Conservation (phyloP, 2,888 invertebrate species). For the Mongoloraphidia duomilia region DNA sequence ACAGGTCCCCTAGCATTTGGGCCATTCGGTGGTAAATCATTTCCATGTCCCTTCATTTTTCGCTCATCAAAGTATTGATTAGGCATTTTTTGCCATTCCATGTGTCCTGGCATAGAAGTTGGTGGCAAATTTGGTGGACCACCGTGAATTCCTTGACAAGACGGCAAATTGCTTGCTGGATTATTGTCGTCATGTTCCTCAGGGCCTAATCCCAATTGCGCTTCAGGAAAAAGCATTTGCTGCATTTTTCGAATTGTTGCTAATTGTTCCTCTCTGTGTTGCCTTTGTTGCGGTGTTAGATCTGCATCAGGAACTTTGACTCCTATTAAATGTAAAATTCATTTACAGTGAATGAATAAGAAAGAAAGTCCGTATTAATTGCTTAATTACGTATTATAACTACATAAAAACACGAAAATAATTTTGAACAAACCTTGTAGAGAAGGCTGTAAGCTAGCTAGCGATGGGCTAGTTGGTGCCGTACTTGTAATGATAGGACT, state of each 20-base stretch:
- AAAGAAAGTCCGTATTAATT: neutral
- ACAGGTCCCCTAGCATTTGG: slow-evolving; percentile 5
- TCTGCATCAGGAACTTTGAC: slow-evolving; percentile 93
- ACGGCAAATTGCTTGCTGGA: slow-evolving; percentile 25
- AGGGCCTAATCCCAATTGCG: slow-evolving; percentile 11
- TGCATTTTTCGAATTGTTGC: slow-evolving; percentile 87
- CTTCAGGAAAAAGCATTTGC: slow-evolving; percentile 81
- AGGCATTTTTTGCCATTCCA: slow-evolving; percentile 86
- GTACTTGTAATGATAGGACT: slow-evolving; percentile 27
- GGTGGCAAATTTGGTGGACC: slow-evolving; percentile 12
- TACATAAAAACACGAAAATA: slow-evolving; percentile 5
- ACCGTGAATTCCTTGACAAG: slow-evolving; percentile 14
- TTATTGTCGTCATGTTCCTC: slow-evolving; percentile 22
- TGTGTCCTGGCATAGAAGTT: slow-evolving; percentile 42
- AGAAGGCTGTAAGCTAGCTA: slow-evolving; percentile 40
- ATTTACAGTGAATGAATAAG: neutral
- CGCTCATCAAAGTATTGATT: slow-evolving; percentile 71
- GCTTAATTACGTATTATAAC: neutral
- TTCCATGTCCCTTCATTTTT: slow-evolving; percentile 39
- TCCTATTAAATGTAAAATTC: slow-evolving; percentile 27
- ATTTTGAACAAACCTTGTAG: slow-evolving; percentile 33
- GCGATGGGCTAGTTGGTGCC: slow-evolving; percentile 35
- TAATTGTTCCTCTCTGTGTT: slow-evolving; percentile 84
- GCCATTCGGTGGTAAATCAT: slow-evolving; percentile 20
- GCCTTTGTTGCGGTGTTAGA: slow-evolving; percentile 88